Percentiles rank a stretch among this genome's conserved stretches.
Conservation (phyloP, 2,113 vertebrate genomes). For the Eulemur rufifrons region DNA sequence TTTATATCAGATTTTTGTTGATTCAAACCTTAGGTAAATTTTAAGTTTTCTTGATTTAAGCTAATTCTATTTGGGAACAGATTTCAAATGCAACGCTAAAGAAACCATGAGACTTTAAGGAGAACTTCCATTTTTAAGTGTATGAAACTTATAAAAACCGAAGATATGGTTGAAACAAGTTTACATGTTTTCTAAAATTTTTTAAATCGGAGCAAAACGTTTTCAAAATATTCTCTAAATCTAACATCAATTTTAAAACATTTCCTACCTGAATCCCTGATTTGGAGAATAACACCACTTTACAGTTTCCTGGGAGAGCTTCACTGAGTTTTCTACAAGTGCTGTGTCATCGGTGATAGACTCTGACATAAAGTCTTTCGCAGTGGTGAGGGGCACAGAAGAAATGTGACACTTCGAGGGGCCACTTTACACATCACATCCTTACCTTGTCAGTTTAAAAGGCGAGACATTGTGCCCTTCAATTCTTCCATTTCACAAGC, state of each 20-base stretch:
- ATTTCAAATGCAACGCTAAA: neutral
- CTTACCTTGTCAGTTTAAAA: neutral
- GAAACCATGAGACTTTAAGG: neutral
- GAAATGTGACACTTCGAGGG: neutral
- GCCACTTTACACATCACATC: neutral
- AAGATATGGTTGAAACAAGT: slow-evolving; percentile 8
- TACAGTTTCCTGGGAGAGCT: neutral
- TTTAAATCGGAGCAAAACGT: neutral
- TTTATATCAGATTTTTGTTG: neutral
- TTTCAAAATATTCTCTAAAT: slow-evolving; percentile 22
- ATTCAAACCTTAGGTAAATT: neutral
- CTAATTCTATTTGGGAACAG: slow-evolving; percentile 39
- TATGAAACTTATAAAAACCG: neutral
- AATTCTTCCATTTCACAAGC: neutral
- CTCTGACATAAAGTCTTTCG: neutral
- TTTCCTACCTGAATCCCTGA: neutral
- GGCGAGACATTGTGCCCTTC: neutral
- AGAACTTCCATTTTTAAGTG: neutral
- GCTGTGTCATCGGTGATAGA: neutral
- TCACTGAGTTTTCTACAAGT: neutral
- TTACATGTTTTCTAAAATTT: neutral
- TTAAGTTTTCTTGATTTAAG: slow-evolving; percentile 29
- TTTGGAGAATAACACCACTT: neutral
- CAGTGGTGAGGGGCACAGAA: neutral
- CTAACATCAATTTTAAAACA: neutral